Base-by-base conservation (phyloP, 2,797 vertebrate species). In the Hyperoplus lanceolatus region DNA sequence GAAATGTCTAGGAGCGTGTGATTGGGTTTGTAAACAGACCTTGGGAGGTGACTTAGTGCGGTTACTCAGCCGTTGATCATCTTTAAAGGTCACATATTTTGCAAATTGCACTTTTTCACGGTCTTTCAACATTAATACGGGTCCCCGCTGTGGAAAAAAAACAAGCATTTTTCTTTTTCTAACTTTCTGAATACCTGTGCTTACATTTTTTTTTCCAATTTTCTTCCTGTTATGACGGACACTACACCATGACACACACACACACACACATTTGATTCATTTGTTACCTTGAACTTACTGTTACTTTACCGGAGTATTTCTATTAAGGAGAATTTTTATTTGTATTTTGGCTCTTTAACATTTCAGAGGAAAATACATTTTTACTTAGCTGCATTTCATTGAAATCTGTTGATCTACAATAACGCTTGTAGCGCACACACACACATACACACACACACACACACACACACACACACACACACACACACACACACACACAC, bases 1-100 rank as follows among this genome's bases (percentile, higher is more conserved):
- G 79, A 45, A 64, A 56, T n/a, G 0, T 43, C 9, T 38, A 51
- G 65, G 12, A 73, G 54, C 14, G 6, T 68, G 56, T 50, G 45
- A 54, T 48, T 46, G 21, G 53, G 69, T 39, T 57, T 77, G 41
- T 29, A 21, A 61, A 29, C 21, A 50, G 45, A 62, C 21, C 38
- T 29, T 54, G n/a, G 9, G 29, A n/a, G 59, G 51, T 51, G 65
- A 58, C 49, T 5, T 4, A n/a, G 14, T 29, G 46, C 48, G 41
- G 53, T 66, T 45, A 39, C 1, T 45, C 56, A 50, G 29, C 29
- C 29, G 3, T 29, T 29, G 29, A 43, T 18, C 43, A 45, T 1
- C 43, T 51, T 29, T 29, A 29, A 56, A 51, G 43, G 16, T 3
- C 29, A 36, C 4, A 11, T 55, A 12, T 56, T 42, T 29, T 29